Evolutionary conservation across 2,888 invertebrate genomes (phyloP), one percentile per base, ranked within the genome.

Genomic region (Keiferia lycopersicella): DNA sequence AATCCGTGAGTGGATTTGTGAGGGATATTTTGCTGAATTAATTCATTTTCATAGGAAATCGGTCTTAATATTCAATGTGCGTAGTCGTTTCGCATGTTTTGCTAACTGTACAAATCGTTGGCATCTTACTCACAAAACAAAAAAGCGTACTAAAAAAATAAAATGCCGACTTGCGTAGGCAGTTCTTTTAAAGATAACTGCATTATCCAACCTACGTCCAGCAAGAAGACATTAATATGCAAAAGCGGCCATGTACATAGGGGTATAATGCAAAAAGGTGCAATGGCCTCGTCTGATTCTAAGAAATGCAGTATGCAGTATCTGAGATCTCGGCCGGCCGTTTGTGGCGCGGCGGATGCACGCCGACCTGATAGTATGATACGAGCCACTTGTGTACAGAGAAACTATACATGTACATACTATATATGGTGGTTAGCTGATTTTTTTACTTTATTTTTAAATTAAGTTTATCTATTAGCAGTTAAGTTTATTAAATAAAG

Each of bases 271-370:
- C 79, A 82, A 83, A 84, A 82, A 77, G 74, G 84, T 81, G 77
- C 84, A 81, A 69, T 78, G 81, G 77, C 79, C 80, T 80, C 66
- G n/a, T 11, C 7, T 56, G 73, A 66, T 91, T 89, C 91, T 81
- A 62, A 84, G 90, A 90, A 90, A 69, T 79, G 81, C 83, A 84
- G 72, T 84, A 69, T 79, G 81, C 83, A 84, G 72, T 84, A 88
- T 88, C 91, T 81, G 76, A 66, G 73, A 90, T 88, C 89, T 87
- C 73, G 71, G 65, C 69, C 73, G 75, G 82, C 80, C 80, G 78
- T 86, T 81, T 78, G 69, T 8, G 26, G 3, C 10, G 34, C 73
- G 69, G 68, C 78, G 81, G 71, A 80, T 68, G 68, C 66, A 59
- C 74, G 77, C 77, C 80, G 76, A 72, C 70, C 75, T 71, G 81